phyloP scores from a whole-genome alignment of 2,113 vertebrate genomes.

The Andinoacara biseriatus region DNA sequence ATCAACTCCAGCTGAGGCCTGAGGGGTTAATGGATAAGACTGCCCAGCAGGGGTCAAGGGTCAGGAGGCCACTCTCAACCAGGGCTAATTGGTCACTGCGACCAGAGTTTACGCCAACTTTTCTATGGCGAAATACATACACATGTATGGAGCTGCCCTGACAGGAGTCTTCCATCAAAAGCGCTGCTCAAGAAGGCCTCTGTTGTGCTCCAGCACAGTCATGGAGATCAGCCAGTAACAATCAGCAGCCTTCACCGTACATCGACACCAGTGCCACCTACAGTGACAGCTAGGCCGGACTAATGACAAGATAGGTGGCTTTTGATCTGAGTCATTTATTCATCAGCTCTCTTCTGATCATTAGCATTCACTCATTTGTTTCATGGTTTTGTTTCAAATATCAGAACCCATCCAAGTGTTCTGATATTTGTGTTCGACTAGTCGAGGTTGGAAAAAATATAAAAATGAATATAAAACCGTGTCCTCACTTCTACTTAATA shows the following conservation, averaged over 20 bases:
- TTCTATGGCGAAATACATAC: conserved; percentile 68
- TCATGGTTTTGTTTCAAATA: background rate
- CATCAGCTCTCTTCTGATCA: background rate
- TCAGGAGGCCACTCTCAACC: conserved; percentile 86
- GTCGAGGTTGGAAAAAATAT: background rate
- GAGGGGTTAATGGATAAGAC: conserved; percentile 88
- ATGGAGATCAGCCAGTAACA: conserved; percentile 69
- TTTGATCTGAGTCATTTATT: conserved; percentile 47
- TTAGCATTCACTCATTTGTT: conserved; percentile 3
- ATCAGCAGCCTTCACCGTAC: conserved; percentile 56
- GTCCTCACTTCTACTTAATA: too few relatives aligned
- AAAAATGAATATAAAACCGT: too few relatives aligned
- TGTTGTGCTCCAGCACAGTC: conserved; percentile 66
- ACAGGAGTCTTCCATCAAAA: conserved; percentile 70
- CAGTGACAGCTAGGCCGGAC: conserved; percentile 52
- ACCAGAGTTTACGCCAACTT: conserved; percentile 74
- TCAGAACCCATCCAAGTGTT: background rate
- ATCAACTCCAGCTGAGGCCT: conserved; percentile 91
- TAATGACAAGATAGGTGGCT: conserved; percentile 9
- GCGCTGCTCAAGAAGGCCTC: conserved; percentile 54
- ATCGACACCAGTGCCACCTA: conserved; percentile 59
- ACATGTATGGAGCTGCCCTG: conserved; percentile 69
- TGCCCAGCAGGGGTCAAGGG: conserved; percentile 93
- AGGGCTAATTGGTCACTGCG: conserved; percentile 91
- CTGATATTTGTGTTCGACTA: background rate